Percentiles rank a stretch among this genome's conserved stretches.
These are phyloP conservation scores for Athalia cordata DNA, from an alignment of 2,888 invertebrate species.

Conservation along the genomic window DNA sequence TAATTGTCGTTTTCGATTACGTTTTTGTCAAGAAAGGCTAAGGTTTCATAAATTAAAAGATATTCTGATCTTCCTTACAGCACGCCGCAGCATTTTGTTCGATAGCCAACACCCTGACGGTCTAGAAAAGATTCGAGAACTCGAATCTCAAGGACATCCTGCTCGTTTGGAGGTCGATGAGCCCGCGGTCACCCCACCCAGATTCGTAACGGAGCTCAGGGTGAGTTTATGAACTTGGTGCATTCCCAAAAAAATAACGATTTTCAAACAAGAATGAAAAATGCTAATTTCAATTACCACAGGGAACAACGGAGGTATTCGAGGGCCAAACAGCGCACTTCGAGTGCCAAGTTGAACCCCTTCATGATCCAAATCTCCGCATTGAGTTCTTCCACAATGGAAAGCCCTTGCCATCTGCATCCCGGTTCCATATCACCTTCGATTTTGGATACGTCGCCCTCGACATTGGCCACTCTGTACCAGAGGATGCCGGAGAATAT, in stretches of 20 bases:
- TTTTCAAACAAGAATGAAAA: not conserved
- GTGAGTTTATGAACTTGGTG: constrained; percentile 61
- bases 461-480: constrained; percentile 94
- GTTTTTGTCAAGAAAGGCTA: not conserved
- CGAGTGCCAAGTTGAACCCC: constrained; percentile 94
- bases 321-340: constrained; percentile 97
- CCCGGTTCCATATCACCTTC: constrained; percentile 95
- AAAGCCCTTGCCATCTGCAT: constrained; percentile 91
- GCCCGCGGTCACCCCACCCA: constrained; percentile 85
- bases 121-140: constrained; percentile 90
- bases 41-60: not conserved
- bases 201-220: constrained; percentile 88
- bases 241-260: no score
- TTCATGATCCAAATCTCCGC: constrained; percentile 91
- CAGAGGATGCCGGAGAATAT: constrained; percentile 97
- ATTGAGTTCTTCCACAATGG: constrained; percentile 96
- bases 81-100: constrained; percentile 88
- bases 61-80: constrained; percentile 70
- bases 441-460: constrained; percentile 98
- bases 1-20: not conserved
- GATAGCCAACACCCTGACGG: constrained; percentile 96
- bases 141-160: constrained; percentile 91
- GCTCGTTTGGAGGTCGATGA: constrained; percentile 89
- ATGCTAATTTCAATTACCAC: constrained; percentile 54
- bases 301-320: constrained; percentile 90